A percentile compares a stretch with the other conserved stretches of the same genome.
These are phyloP conservation scores for Calcarius lapponicus DNA, from an alignment of 2,797 vertebrate genomes.

Conservation along the genomic window DNA sequence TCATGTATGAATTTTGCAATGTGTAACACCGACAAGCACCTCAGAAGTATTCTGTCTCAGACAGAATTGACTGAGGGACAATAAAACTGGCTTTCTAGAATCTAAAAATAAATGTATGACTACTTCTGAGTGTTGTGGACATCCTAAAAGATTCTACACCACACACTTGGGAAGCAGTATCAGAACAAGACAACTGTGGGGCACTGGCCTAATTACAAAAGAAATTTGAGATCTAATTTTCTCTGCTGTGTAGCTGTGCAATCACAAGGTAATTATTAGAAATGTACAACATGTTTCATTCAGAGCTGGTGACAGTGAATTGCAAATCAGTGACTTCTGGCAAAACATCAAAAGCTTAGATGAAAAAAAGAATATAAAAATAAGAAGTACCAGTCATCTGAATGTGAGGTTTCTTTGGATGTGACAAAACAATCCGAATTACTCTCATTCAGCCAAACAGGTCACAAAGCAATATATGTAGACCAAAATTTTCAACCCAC, in stretches of 20 bases:
- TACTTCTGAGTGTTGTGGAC: neutral
- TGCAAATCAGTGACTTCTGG: neutral
- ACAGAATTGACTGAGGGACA: neutral
- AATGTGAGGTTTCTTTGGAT: neutral
- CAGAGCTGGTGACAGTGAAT: neutral
- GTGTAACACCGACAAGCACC: neutral
- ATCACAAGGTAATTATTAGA: conserved; percentile 1
- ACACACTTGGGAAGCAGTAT: neutral
- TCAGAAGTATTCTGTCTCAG: neutral
- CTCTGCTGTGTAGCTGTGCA: neutral
- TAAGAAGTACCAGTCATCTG: neutral
- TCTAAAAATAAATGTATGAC: neutral
- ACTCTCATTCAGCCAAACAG: neutral
- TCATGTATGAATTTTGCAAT: neutral
- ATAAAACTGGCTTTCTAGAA: neutral
- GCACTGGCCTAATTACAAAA: neutral
- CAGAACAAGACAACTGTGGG: neutral
- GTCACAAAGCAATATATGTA: neutral
- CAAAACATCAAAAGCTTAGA: neutral
- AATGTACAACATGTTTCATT: neutral
- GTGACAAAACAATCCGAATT: neutral
- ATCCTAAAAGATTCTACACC: neutral
- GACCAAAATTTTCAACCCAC: neutral
- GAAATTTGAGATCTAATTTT: neutral
- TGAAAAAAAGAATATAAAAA: neutral